A percentile compares a stretch with the other conserved stretches of the same genome.
Conservation (phyloP, 92 coral and sea anemone species). For the Galaxea fascicularis region DNA sequence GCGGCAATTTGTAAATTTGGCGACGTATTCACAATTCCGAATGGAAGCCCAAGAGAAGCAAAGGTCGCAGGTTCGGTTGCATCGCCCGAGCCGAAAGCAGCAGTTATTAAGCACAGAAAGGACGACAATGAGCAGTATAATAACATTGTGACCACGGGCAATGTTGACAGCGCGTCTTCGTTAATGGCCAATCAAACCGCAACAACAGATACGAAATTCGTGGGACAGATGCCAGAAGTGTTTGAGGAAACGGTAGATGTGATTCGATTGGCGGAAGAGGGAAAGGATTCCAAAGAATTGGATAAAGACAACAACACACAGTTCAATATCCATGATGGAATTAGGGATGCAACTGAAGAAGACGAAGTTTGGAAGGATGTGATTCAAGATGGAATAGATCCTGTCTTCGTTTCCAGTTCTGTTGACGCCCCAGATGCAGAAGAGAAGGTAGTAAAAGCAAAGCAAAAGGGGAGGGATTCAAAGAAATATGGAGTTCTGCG, state of each 20-base stretch:
- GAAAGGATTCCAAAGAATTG: not conserved
- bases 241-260: slow-evolving; percentile 18
- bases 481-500: no score
- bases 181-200: not conserved
- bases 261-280: not conserved
- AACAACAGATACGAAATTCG: not conserved
- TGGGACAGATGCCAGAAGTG: not conserved
- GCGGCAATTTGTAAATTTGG: slow-evolving; percentile 36
- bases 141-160: not conserved
- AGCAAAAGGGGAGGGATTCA: no score
- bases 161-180: not conserved
- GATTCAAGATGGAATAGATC: no score
- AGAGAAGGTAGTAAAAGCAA: no score
- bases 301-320: no score
- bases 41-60: no score
- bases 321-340: no score
- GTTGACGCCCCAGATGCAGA: no score
- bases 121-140: no score
- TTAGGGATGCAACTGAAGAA: not conserved
- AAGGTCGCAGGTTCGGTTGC: no score
- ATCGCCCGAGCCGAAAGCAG: not conserved
- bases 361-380: not conserved
- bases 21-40: slow-evolving; percentile 25
- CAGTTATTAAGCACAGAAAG: not conserved
- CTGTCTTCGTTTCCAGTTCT: no score